Evolutionary conservation across 2,113 vertebrate species (phyloP).

Genomic region (Coregonus clupeaformis): DNA sequence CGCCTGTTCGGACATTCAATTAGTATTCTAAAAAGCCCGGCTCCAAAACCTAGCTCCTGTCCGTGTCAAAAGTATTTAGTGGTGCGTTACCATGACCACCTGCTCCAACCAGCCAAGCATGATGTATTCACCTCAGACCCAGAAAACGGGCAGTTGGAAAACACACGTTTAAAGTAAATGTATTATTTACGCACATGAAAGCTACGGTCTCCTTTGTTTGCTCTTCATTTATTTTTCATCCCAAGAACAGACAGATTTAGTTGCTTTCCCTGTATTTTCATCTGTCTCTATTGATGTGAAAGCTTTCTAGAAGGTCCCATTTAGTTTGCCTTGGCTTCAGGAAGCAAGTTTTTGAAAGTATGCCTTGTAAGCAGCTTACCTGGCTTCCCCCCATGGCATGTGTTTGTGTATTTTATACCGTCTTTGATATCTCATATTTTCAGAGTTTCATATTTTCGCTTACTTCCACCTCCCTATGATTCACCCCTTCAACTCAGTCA

Average conservation of each 20-base stretch:
- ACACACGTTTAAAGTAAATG: not conserved
- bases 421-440: constrained; percentile 38
- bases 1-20: no score
- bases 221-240: constrained; percentile 32
- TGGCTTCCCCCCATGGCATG: constrained; percentile 20
- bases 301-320: constrained; percentile 20
- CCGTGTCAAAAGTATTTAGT: no score
- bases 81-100: constrained; percentile 1
- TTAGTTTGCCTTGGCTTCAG: constrained; percentile 30
- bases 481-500: no score
- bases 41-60: no score
- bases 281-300: constrained; percentile 40
- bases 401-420: constrained; percentile 7
- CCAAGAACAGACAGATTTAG: constrained; percentile 21
- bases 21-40: no score
- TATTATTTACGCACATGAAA: constrained; percentile 29
- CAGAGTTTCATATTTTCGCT: constrained; percentile 18
- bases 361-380: constrained; percentile 41
- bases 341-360: constrained; percentile 26
- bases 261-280: constrained; percentile 11
- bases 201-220: not conserved
- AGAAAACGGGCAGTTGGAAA: not conserved
- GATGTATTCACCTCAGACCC: not conserved
- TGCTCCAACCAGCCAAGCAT: constrained; percentile 31
- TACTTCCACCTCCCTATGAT: not conserved